Evolutionary conservation across 2,797 vertebrate genomes (phyloP), one percentile per base, ranked within the genome.

Genomic region (Brachyrhaphis roseni): DNA sequence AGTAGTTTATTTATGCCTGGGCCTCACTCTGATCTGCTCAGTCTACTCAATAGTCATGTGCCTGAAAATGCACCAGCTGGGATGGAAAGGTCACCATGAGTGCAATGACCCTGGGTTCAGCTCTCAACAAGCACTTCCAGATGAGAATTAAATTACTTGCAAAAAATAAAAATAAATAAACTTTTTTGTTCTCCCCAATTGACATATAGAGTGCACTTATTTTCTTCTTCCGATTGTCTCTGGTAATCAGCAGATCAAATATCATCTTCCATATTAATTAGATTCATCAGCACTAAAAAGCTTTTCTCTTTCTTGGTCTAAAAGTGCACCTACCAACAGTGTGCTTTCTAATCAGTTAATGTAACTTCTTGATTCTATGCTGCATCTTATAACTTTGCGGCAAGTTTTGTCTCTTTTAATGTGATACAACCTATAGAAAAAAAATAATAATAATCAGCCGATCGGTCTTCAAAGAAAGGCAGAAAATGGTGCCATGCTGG

Each of bases 31-130:
- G 57, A 20, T 77, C 28, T 51, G 57, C 81, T 43, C 72, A n/a
- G n/a, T n/a, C n/a, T 41, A 59, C 47, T 70, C 26, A 53, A 10
- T 72, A 59, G n/a, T 51, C 46, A 20, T 31, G 57, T 23, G 20
- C 0, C 62, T 59, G 70, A 77, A 77, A 77, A 77, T 68, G 15
- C 23, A n/a, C 46, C 23, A 59, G 51, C 36, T 45, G 8, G 41
- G 68, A 66, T 68, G 31, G 16, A 57, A 78, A 82, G 62, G 72
- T 82, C 72, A 75, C 68, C 49, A 18, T 39, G 31, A 70, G 41
- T 39, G 59, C 76, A 59, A 43, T 28, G 39, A 55, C 12, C 57
- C 8, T 15, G 66, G 51, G 79, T 76, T 72, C 31, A 80, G 4
- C 45, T 62, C 43, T 74, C 20, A 53, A 47, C 18, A 43, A 62